phyloP scores from a whole-genome alignment of 2,113 vertebrate species.

The Etheostoma cragini region DNA sequence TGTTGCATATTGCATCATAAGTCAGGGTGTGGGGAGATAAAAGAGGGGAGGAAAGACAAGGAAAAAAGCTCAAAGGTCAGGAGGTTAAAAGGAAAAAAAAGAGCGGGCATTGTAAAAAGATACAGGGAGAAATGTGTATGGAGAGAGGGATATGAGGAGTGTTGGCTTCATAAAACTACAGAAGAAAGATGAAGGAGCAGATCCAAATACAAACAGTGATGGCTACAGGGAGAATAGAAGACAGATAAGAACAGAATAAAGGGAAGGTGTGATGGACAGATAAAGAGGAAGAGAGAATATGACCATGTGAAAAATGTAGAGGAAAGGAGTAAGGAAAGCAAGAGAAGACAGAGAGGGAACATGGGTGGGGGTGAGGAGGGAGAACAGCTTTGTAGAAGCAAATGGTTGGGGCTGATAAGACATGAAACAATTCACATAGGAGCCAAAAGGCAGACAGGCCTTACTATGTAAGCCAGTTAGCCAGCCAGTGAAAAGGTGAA shows the following conservation, averaged over 20 bases:
- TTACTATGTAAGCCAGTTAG: conserved; percentile 56
- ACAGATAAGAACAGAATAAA: conserved; percentile 6
- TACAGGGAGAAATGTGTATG: conserved; percentile 1
- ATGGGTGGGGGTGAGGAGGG: conserved; percentile 32
- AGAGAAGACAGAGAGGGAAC: conserved; percentile 35
- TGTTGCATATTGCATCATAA: conserved; percentile 33
- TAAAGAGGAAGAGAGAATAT: conserved; percentile 23
- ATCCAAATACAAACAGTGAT: conserved; percentile 56
- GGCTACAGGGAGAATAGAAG: conserved; percentile 19
- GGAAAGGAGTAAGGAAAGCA: conserved; percentile 14
- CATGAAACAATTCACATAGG: conserved; percentile 64
- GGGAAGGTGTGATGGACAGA: conserved; percentile 26
- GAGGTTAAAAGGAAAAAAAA: conserved; percentile 19
- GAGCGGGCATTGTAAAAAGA: neutral
- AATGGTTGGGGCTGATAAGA: conserved; percentile 77
- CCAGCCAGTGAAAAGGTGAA: conserved; percentile 31
- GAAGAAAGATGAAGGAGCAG: conserved; percentile 46
- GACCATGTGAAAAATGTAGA: conserved; percentile 37
- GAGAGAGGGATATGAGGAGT: neutral
- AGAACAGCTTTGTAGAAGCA: conserved; percentile 66
- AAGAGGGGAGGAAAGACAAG: conserved; percentile 5
- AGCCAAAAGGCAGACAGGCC: conserved; percentile 61
- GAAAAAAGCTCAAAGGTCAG: conserved; percentile 11
- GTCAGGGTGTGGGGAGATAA: conserved; percentile 17
- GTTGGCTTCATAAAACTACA: conserved; percentile 25